A percentile compares a stretch with the other conserved stretches of the same genome.
phyloP scores from a whole-genome alignment of 2,113 vertebrate species.

The Synodontis membranacea region DNA sequence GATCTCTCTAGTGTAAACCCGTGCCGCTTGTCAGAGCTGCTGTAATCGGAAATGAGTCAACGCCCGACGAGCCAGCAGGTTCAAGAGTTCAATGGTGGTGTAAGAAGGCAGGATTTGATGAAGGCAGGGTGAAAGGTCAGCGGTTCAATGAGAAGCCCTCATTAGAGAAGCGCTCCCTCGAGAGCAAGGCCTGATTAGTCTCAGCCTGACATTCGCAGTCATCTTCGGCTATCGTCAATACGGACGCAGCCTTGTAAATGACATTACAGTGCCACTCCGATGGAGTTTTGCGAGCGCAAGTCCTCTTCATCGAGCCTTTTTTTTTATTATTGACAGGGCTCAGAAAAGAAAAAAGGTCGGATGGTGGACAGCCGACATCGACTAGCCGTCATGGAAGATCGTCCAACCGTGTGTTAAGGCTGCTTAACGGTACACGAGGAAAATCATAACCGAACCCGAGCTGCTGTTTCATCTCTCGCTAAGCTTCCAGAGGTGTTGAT shows the following conservation, averaged over 20 bases:
- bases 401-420: neutral
- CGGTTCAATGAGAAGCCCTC: slow-evolving; percentile 32
- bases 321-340: slow-evolving; percentile 25
- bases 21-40: no score
- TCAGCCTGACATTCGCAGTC: slow-evolving; percentile 47
- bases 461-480: neutral
- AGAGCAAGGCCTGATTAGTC: slow-evolving; percentile 21
- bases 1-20: no score
- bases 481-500: neutral
- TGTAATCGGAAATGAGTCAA: no score
- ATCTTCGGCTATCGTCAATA: slow-evolving; percentile 54
- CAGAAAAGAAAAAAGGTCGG: slow-evolving; percentile 1
- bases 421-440: neutral
- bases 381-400: slow-evolving; percentile 22
- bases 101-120: neutral
- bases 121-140: slow-evolving; percentile 23
- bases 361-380: slow-evolving; percentile 2
- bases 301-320: slow-evolving; percentile 23
- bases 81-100: neutral
- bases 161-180: slow-evolving; percentile 56
- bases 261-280: slow-evolving; percentile 30
- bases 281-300: neutral
- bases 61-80: neutral
- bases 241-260: slow-evolving; percentile 54
- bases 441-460: neutral